A percentile compares a stretch with the other conserved stretches of the same genome.
phyloP scores from a whole-genome alignment of 2,888 invertebrate species.

The Cynaeus angustus region DNA sequence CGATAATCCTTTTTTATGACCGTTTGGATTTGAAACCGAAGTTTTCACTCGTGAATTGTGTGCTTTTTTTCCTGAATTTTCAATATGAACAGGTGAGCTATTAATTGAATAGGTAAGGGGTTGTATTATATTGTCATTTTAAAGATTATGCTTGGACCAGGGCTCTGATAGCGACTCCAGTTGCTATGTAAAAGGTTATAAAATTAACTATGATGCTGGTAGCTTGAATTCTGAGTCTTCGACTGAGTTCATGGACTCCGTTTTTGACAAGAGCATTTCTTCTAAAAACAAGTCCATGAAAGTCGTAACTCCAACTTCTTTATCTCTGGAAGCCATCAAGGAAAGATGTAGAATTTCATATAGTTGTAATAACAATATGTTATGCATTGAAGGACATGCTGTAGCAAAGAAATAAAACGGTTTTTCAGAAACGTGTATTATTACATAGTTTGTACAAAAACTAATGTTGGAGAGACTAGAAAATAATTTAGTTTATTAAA shows the following conservation, averaged over 20 bases:
- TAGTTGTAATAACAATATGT: slow-evolving; percentile 37
- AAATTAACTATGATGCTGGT: slow-evolving; percentile 16
- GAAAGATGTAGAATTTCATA: slow-evolving; percentile 47
- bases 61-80: no score
- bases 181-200: slow-evolving; percentile 35
- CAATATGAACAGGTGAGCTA: no score
- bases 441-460: slow-evolving; percentile 40
- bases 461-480: slow-evolving; percentile 41
- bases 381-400: slow-evolving; percentile 47
- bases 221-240: background rate
- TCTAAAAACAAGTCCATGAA: slow-evolving; percentile 6
- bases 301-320: background rate
- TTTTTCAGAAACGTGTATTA: slow-evolving; percentile 9
- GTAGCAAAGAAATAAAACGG: slow-evolving; percentile 27
- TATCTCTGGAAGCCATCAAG: slow-evolving; percentile 10
- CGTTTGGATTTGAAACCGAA: no score
- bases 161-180: background rate
- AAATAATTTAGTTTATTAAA: slow-evolving; percentile 69
- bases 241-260: slow-evolving; percentile 8
- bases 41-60: no score
- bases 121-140: no score
- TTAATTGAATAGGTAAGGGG: background rate
- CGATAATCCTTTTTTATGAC: no score
- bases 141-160: slow-evolving; percentile 11
- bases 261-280: slow-evolving; percentile 15